A percentile compares a stretch with the other conserved stretches of the same genome.
Evolutionary conservation across 1,140 invertebrate genomes (phyloP).

Genomic region (Microplitis mediator): DNA sequence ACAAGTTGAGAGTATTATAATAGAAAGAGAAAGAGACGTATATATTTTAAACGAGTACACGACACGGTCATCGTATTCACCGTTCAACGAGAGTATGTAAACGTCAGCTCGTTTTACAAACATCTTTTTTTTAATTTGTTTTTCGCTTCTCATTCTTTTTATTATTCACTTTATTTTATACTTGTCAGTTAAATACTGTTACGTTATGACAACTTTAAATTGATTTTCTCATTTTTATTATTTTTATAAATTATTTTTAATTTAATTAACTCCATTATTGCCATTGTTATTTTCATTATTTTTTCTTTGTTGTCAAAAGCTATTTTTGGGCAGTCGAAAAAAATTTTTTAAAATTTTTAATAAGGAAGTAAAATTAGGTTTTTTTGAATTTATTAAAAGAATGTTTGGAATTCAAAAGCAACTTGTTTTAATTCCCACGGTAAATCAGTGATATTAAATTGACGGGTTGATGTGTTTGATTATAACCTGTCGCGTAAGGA

Average conservation of each 20-base stretch:
- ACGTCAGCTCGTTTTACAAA: conserved; percentile 1
- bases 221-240: no score
- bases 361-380: neutral
- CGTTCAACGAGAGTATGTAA: neutral
- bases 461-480: conserved; percentile 59
- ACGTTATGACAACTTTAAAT: no score
- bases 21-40: neutral
- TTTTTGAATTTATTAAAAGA: conserved; percentile 13
- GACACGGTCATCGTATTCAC: conserved; percentile 36
- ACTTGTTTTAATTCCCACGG: conserved; percentile 55
- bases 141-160: no score
- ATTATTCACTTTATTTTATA: no score
- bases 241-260: no score
- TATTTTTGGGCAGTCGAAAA: neutral
- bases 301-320: no score
- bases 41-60: conserved; percentile 26
- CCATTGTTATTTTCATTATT: no score
- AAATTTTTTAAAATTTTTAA: neutral
- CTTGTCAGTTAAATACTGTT: no score
- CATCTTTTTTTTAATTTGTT: neutral
- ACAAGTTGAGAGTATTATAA: neutral
- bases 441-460: conserved; percentile 58
- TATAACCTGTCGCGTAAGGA: conserved; percentile 56
- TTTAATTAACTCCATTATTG: no score
- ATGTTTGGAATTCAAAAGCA: conserved; percentile 41